Evolutionary conservation across 1,140 invertebrate species (phyloP), one percentile per base, ranked within the genome.

Genomic region (Aphidius gifuensis): DNA sequence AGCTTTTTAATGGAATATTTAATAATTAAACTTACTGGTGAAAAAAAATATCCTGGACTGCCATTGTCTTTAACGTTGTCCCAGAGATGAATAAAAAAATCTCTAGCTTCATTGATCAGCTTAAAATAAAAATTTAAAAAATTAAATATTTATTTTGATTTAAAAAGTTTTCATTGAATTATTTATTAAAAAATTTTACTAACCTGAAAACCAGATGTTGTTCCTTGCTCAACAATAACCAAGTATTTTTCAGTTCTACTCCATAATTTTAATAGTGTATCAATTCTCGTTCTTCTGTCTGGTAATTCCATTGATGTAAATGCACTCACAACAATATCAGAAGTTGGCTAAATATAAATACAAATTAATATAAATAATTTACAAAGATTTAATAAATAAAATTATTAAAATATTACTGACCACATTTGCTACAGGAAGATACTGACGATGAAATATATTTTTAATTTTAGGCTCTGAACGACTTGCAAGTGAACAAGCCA

Each of bases 161-260:
- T 51, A 60, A 56, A 61, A 46, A 23, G 46, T 6, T 57, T 4
- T 45, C 57, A 53, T 51, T 54, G 40, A 53, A 47, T 45, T 32
- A 45, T 39, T 43, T 16, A 16, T 16, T 16, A 16, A 5, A 48
- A 39, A 39, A 44, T 23, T 55, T 43, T 43, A 67, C 62, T 73
- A 73, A 90, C 83, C 73, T 85, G 82, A 70, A 90, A 96, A 6
- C 93, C 94, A 48, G 87, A 85, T 68, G 86, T 88, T 0, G 88
- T 90, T 6, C 95, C 95, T 68, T 89, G 83, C 80, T 97, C 94
- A 9, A 94, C 85, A 46, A 97, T 80, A 44, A 97, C 84, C 66
- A 97, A 79, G 75, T 91, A 93, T 11, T 88, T 84, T 62, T 87
- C 82, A 9, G 93, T 94, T 82, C 93, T 96, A 47, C 86, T 86